A percentile compares a stretch with the other conserved stretches of the same genome.
These are phyloP conservation scores for Pempheris klunzingeri DNA, from an alignment of 2,797 vertebrate genomes.

Conservation along the genomic window DNA sequence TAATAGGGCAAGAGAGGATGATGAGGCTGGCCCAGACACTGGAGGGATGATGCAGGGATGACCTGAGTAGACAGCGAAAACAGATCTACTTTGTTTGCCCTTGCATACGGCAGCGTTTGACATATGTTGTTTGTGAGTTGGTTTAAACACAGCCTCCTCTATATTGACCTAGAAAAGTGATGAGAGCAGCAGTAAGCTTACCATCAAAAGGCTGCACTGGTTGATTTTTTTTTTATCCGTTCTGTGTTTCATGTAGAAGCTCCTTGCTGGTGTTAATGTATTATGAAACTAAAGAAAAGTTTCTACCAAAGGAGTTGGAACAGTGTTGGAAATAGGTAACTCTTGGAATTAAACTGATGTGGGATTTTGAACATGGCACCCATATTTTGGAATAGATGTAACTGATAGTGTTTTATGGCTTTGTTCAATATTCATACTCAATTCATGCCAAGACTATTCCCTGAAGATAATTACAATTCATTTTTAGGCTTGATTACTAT, in stretches of 20 bases:
- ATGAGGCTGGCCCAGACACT: constrained; percentile 67
- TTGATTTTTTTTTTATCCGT: not conserved
- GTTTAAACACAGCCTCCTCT: constrained; percentile 52
- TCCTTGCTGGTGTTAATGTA: constrained; percentile 29
- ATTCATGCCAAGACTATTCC: not conserved
- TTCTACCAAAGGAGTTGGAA: not conserved
- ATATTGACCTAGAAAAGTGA: constrained; percentile 75
- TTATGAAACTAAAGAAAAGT: constrained; percentile 37
- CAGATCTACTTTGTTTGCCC: constrained; percentile 69
- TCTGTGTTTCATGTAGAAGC: constrained; percentile 20
- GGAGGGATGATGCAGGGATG: constrained; percentile 54
- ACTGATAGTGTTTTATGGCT: not conserved
- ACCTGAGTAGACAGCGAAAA: constrained; percentile 56
- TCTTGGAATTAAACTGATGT: not conserved
- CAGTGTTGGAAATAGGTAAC: constrained; percentile 9
- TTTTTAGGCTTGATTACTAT: not conserved
- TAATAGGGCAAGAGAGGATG: constrained; percentile 67
- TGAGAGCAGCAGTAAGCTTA: constrained; percentile 51
- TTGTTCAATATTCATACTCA: not conserved
- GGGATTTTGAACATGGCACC: not conserved
- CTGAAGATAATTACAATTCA: not conserved
- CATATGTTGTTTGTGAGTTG: constrained; percentile 77
- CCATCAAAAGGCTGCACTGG: constrained; percentile 34
- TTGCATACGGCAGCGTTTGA: constrained; percentile 63
- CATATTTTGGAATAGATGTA: not conserved